Percentiles rank a stretch among this genome's conserved stretches.
phyloP scores from a whole-genome alignment of 2,888 invertebrate species.

The Agrochola lychnidis region DNA sequence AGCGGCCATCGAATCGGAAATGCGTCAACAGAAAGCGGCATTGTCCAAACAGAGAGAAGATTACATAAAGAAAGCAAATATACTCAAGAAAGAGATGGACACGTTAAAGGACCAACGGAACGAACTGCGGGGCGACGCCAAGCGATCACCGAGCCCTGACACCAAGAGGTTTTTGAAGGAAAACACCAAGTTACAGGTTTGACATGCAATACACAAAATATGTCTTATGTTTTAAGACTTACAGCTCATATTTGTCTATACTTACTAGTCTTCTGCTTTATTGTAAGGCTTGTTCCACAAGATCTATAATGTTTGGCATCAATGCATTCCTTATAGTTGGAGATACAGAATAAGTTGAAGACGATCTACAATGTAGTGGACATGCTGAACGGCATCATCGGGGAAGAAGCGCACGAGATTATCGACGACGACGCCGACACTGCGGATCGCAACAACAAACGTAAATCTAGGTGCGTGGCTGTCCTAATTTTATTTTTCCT shows the following conservation, averaged over 20 bases:
- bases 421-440: conserved; percentile 74
- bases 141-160: conserved; percentile 93
- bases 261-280: conserved; percentile 51
- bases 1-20: conserved; percentile 94
- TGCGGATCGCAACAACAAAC: conserved; percentile 76
- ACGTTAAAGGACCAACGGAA: conserved; percentile 94
- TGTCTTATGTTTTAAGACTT: conserved; percentile 40
- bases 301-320: conserved; percentile 56
- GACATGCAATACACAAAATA: conserved; percentile 62
- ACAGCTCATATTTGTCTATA: conserved; percentile 58
- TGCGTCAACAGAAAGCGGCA: conserved; percentile 95
- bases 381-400: conserved; percentile 96
- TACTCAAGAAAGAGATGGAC: conserved; percentile 94
- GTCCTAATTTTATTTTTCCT: conserved; percentile 29
- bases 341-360: conserved; percentile 94
- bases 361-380: conserved; percentile 97
- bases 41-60: conserved; percentile 95
- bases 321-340: conserved; percentile 89
- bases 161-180: conserved; percentile 95
- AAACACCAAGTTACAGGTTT: conserved; percentile 96
- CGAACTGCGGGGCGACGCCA: conserved; percentile 93
- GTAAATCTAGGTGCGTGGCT: conserved; percentile 85
- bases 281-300: conserved; percentile 52
- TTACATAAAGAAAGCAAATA: conserved; percentile 94
- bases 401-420: conserved; percentile 90